Base-by-base conservation (phyloP, 2,113 vertebrate genomes). In the Orthonyx spaldingii region DNA sequence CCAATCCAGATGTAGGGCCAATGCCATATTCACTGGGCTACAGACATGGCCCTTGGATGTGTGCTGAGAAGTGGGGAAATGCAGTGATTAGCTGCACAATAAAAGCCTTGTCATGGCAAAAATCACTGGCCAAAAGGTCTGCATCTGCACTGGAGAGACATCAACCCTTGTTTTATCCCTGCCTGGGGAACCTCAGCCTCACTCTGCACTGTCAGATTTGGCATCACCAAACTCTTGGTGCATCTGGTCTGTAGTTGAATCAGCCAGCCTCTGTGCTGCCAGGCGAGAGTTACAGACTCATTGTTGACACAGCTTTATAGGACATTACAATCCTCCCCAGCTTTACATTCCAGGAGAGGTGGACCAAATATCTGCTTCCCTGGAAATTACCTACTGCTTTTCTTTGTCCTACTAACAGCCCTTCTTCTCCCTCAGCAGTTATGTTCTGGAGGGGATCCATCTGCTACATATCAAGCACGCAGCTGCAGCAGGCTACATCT, bases 381-480 rank as follows among this genome's bases (percentile, higher is more conserved):
- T 6, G 2, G 35, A 74, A 30, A 78, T 16, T 52, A 20, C 21
- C 16, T n/a, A 39, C 11, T 16, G 21, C 30, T 57, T 52, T 76
- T 42, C 35, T 37, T 64, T 56, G 32, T 44, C n/a, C 33, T 78
- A 32, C 24, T 65, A 18, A 22, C 30, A 65, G 9, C 55, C 32
- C 15, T 71, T 37, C 75, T 57, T 60, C 46, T 87, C 64, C 41
- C 47, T 7, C 3, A 14, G 10, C 52, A 72, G 5, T 30, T 42
- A 11, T 8, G 63, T 86, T 56, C 49, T 6, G 4, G 33, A 65
- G 32, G 17, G 12, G 9, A 8, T 79, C 70, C 66, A 15, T n/a
- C 27, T 61, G 64, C 59, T 30, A 2, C 2, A 17, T 26, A 2
- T 32, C 0, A 2, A 66, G 28, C 37, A 56, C 0, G 0, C 6